These are phyloP conservation scores for Scaptomyza tumidula DNA, from an alignment of 2,888 invertebrate genomes.

Conservation along the genomic window DNA sequence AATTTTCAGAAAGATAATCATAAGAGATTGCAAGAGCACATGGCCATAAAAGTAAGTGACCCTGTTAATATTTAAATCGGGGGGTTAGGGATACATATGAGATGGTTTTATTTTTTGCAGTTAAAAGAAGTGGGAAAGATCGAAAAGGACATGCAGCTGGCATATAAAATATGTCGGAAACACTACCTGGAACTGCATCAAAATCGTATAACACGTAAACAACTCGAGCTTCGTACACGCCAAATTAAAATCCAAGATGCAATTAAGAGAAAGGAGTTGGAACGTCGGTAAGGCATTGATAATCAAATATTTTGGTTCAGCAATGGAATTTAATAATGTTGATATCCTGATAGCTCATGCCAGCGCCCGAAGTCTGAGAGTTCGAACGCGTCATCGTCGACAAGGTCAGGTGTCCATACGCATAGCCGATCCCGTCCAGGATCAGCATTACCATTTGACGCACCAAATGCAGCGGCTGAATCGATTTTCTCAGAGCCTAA, in stretches of 20 bases:
- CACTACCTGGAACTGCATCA: slow-evolving; percentile 37
- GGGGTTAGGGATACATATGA: neutral
- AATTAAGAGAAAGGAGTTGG: slow-evolving; percentile 3
- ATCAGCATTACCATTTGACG: neutral
- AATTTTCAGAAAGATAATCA: slow-evolving; percentile 70
- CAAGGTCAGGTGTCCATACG: neutral
- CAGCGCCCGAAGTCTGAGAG: neutral
- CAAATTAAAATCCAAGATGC: slow-evolving; percentile 40
- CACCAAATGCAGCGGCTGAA: neutral
- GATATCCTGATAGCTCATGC: neutral
- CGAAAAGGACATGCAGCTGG: slow-evolving; percentile 30
- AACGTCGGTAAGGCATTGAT: slow-evolving; percentile 22
- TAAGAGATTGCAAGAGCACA: slow-evolving; percentile 51
- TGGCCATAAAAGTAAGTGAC: slow-evolving; percentile 52
- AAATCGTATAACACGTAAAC: slow-evolving; percentile 44
- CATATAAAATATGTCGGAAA: slow-evolving; percentile 39
- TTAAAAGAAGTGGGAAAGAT: slow-evolving; percentile 27
- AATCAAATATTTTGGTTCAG: neutral
- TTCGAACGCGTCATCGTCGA: neutral
- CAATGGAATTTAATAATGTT: neutral
- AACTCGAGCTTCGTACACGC: slow-evolving; percentile 34
- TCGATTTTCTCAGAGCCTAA: neutral
- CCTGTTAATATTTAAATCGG: no score
- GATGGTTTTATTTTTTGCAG: slow-evolving; percentile 17
- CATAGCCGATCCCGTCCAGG: neutral